Evolutionary conservation across 2,113 vertebrate genomes (phyloP), one percentile per base, ranked within the genome.

Genomic region (Henicopernis longicauda): DNA sequence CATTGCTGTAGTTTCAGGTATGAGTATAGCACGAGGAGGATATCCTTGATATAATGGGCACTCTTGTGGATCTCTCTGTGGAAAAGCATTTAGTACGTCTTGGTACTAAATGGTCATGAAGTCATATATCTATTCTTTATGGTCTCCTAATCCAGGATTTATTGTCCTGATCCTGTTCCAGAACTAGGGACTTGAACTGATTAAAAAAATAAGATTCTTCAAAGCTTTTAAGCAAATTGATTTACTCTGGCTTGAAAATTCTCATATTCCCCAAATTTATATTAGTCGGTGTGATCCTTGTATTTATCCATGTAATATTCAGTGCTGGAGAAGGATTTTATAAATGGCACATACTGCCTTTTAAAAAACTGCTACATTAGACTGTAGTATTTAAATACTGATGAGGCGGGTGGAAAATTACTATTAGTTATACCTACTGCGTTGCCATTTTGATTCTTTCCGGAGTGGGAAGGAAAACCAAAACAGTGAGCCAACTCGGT

Each of bases 71-170:
- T 63, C n/a, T 57, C n/a, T 54, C 13, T 18, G 19, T 63, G 71
- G 50, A 63, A 59, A 73, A 88, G 14, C 16, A 22, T 29, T 23
- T 44, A 7, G 34, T 55, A 17, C 42, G 72, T 81, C 32, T 40
- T 74, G 52, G 40, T 87, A 29, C 76, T 66, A 89, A 80, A 72
- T 52, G 69, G 36, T 62, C 31, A 20, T 14, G 16, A n/a, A 82
- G 71, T 91, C 66, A 8, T 16, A 26, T 29, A 12, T 10, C 2
- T 6, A 6, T 89, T 89, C 61, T 78, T 86, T 91, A 62, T 69
- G 57, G 61, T 63, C 77, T 95, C n/a, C 62, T 95, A 73, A 95
- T 93, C 81, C 38, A 54, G 81, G 65, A 63, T 95, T 96, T 95
- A 54, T 87, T 87, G 77, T 82, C 34, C 34, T 69, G 45, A 40